Evolutionary conservation across 2,113 vertebrate genomes (phyloP).

Genomic region (Bombycilla garrulus): DNA sequence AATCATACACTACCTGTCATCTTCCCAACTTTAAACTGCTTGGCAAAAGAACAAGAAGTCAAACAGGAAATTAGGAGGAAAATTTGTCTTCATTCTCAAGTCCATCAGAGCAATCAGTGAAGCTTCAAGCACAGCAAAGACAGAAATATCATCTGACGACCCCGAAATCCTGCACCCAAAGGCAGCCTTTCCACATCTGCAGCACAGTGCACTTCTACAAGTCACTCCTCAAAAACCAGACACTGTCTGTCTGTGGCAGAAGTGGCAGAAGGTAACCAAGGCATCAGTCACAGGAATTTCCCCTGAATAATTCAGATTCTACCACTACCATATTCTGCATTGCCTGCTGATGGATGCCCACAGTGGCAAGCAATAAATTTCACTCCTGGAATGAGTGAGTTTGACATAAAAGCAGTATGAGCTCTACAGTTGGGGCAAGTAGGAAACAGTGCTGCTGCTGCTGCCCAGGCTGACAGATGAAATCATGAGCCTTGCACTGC

Average conservation of each 20-base stretch:
- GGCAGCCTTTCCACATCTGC: background rate
- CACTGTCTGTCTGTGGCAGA: background rate
- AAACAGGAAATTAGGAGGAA: background rate
- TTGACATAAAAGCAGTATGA: background rate
- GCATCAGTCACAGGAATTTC: background rate
- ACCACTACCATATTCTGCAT: accelerated
- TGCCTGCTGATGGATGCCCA: background rate
- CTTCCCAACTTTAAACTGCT: background rate
- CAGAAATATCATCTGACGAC: accelerated
- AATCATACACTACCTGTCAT: background rate
- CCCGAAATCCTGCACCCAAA: background rate
- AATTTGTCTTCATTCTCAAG: background rate
- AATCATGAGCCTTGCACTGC: background rate
- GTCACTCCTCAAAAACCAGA: background rate
- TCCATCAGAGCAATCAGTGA: background rate
- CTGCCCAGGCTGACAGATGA: background rate
- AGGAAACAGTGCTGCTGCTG: background rate
- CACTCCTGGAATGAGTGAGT: background rate
- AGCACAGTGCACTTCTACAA: background rate
- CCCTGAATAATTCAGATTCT: background rate
- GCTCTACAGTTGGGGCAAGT: background rate
- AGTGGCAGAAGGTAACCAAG: background rate
- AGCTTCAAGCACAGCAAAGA: background rate
- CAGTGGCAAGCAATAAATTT: background rate
- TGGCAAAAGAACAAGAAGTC: background rate